Percentiles rank a stretch among this genome's conserved stretches.
These are phyloP conservation scores for Rhyacophila evoluta DNA, from an alignment of 2,888 invertebrate genomes.

Conservation along the genomic window DNA sequence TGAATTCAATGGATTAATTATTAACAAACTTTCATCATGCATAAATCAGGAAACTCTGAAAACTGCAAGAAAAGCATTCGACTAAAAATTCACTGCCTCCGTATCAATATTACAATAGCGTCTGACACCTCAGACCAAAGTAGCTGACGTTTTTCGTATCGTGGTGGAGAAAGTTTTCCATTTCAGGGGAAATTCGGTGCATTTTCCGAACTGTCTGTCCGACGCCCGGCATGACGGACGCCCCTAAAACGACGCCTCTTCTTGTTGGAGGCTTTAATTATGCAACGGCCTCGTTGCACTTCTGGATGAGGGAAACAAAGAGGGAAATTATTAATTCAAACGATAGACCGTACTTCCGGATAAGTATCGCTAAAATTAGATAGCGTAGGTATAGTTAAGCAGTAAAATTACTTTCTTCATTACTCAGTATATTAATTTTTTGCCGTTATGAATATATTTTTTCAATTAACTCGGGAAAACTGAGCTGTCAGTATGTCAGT, in stretches of 20 bases:
- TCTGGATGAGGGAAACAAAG: not conserved
- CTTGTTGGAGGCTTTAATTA: not conserved
- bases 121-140: not conserved
- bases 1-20: too few relatives aligned
- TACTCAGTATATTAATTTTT: too few relatives aligned
- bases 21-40: too few relatives aligned
- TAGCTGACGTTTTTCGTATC: not conserved
- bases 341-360: not conserved
- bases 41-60: too few relatives aligned
- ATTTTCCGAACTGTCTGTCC: not conserved
- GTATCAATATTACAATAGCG: not conserved
- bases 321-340: not conserved
- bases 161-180: not conserved
- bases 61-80: not conserved
- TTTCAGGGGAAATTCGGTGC: not conserved
- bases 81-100: not conserved
- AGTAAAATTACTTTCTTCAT: too few relatives aligned
- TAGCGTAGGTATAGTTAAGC: not conserved
- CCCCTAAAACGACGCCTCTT: not conserved
- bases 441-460: too few relatives aligned
- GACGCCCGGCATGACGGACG: not conserved
- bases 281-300: not conserved
- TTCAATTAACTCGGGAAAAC: too few relatives aligned
- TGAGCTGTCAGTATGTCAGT: too few relatives aligned
- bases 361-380: not conserved